phyloP scores from a whole-genome alignment of 2,888 invertebrate genomes.

The Luffia ferchaultella region DNA sequence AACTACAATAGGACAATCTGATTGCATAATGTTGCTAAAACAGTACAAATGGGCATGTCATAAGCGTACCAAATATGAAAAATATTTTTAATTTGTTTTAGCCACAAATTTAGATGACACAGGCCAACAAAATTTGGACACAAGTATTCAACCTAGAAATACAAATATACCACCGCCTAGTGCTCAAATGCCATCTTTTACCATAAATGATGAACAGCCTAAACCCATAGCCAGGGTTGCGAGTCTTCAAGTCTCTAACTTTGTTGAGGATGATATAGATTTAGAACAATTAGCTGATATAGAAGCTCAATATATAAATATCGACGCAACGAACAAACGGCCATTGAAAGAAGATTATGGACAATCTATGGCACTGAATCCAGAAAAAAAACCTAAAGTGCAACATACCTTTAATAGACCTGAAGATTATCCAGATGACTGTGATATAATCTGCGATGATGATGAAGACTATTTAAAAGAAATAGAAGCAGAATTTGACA shows the following conservation, averaged over 20 bases:
- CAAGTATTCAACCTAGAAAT: constrained; percentile 26
- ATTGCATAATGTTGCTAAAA: too few relatives aligned
- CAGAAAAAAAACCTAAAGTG: constrained; percentile 37
- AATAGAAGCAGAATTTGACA: constrained; percentile 27
- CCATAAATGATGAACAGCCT: constrained; percentile 19
- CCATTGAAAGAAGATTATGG: constrained; percentile 16
- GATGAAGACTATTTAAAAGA: constrained; percentile 43
- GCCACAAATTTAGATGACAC: constrained; percentile 4
- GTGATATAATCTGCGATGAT: constrained; percentile 33
- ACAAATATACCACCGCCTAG: constrained; percentile 29
- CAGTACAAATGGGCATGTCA: too few relatives aligned
- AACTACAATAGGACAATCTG: too few relatives aligned
- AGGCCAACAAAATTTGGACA: constrained; percentile 24
- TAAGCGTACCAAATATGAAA: too few relatives aligned
- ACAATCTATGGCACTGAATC: constrained; percentile 17
- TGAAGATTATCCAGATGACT: constrained; percentile 36
- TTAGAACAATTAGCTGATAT: constrained; percentile 39
- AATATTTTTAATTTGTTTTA: too few relatives aligned
- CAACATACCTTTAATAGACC: constrained; percentile 17
- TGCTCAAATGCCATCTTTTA: constrained; percentile 25
- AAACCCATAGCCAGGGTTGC: constrained; percentile 28
- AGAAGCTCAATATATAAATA: constrained; percentile 32
- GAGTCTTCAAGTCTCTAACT: constrained; percentile 25
- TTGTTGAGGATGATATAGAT: constrained; percentile 42
- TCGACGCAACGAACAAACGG: constrained; percentile 23